Evolutionary conservation across 2,113 vertebrate genomes (phyloP), one percentile per base, ranked within the genome.

Genomic region (Reinhardtius hippoglossoides): DNA sequence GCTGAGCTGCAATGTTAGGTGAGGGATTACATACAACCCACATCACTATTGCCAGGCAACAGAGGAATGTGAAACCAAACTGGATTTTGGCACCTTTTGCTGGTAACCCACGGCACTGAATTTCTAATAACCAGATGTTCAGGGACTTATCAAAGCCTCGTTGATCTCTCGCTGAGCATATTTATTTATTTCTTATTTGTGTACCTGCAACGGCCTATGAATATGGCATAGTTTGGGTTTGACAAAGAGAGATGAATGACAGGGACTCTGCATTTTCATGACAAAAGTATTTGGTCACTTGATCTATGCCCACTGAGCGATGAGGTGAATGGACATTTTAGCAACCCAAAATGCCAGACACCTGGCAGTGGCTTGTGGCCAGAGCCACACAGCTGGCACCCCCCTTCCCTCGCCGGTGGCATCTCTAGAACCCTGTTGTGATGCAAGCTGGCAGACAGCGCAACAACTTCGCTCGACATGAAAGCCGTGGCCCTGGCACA

Each of bases 61-160:
- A 86, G 84, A 83, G 64, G 71, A 71, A 83, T 73, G 72, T 81
- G 71, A 74, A 84, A 82, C 77, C 56, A 77, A 64, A 59, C 85
- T 79, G 63, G 73, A 74, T 85, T 83, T 81, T 89, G 86, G 88
- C 81, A 81, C 37, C 54, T 82, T 89, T 82, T 64, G 37, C 76
- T 59, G 67, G 44, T 75, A 80, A 91, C 84, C 82, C 82, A 87
- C 63, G 16, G 86, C 86, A 77, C 65, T 76, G 88, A 82, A 87
- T 88, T 63, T 88, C 83, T 87, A 90, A 89, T 87, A 76, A 89
- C 77, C 89, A 90, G 89, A 91, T 93, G 92, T 90, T 92, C 77
- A 16, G 85, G 84, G 84, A 88, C 70, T 82, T 89, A 83, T 88
- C 88, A 84, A 90, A 89, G 80, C 67, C 77, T 81, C 67, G 84